Base-by-base conservation (phyloP, 1,140 invertebrate species). In the Heliconius hermathena region DNA sequence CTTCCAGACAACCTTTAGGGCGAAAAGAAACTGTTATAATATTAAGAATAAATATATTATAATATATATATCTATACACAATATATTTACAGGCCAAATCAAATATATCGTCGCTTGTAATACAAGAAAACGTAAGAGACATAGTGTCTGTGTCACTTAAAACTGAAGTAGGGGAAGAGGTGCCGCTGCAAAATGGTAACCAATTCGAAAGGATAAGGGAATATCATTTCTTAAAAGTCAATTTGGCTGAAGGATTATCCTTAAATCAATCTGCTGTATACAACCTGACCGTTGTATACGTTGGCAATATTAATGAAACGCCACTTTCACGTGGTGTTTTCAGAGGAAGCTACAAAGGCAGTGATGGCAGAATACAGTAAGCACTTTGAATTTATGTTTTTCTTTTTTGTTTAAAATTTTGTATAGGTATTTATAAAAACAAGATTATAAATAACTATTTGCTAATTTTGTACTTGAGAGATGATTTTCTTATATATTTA, bases 231-330 rank as follows among this genome's bases (percentile, higher is more conserved):
- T 76, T 94, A 22, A 88, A 83, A 82, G 83, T 94, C 16, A 89
- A 93, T 71, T 78, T 94, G 71, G 77, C 78, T 72, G 79, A 83
- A 20, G 91, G 91, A 38, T 46, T 81, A 1, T 88, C 89, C 5
- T 80, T 94, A 22, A 78, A 38, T 1, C 84, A 87, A n/a, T 87
- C 82, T 26, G 36, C 82, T 73, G 74, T 82, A 8, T 93, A 93
- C 76, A 74, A 49, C 5, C 41, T 93, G 8, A 86, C 74, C 20
- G 85, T 94, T 4, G 72, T 20, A 13, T 94, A 93, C 74, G 71
- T 93, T 9, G 93, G 93, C 29, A 91, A 93, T 74, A 94, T 94
- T 20, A 94, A 94, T 78, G 93, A 93, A 74, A 93, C 93, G n/a
- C 93, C 93, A 20, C 76, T 94, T 0, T 90, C 89, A 1, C 82